phyloP scores from a whole-genome alignment of 2,113 vertebrate genomes.

The Barnardius zonarius region DNA sequence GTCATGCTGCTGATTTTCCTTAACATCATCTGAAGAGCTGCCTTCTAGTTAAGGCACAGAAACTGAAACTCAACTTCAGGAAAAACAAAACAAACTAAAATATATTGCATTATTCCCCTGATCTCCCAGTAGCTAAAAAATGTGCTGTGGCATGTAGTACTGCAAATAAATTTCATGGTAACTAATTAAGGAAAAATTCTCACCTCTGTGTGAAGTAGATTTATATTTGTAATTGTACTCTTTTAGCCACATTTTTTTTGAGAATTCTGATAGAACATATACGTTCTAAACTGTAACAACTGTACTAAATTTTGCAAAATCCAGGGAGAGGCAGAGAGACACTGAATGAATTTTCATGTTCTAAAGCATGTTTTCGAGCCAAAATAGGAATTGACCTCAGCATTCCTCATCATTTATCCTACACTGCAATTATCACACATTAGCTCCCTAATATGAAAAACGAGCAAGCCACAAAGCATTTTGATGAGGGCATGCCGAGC shows the following conservation, averaged over 20 bases:
- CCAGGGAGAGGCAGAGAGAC: neutral
- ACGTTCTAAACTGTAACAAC: neutral
- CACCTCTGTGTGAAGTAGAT: neutral
- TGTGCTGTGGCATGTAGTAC: neutral
- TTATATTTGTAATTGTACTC: neutral
- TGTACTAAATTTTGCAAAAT: neutral
- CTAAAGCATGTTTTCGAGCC: neutral
- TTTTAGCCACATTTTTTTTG: neutral
- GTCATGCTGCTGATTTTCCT: neutral
- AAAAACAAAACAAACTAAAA: neutral
- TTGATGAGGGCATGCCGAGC: neutral
- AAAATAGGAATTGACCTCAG: neutral
- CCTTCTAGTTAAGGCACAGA: neutral
- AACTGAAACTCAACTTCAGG: neutral
- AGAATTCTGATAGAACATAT: neutral
- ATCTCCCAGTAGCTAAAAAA: neutral
- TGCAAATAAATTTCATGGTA: neutral
- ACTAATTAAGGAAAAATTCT: neutral
- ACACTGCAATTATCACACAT: neutral
- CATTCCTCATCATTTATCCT: neutral
- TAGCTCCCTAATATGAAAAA: neutral
- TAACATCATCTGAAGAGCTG: neutral
- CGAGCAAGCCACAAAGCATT: neutral
- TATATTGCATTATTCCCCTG: neutral
- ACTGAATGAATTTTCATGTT: neutral